A percentile compares a stretch with the other conserved stretches of the same genome.
Evolutionary conservation across 1,140 invertebrate species (phyloP).

Genomic region (Trichonephila clavata): DNA sequence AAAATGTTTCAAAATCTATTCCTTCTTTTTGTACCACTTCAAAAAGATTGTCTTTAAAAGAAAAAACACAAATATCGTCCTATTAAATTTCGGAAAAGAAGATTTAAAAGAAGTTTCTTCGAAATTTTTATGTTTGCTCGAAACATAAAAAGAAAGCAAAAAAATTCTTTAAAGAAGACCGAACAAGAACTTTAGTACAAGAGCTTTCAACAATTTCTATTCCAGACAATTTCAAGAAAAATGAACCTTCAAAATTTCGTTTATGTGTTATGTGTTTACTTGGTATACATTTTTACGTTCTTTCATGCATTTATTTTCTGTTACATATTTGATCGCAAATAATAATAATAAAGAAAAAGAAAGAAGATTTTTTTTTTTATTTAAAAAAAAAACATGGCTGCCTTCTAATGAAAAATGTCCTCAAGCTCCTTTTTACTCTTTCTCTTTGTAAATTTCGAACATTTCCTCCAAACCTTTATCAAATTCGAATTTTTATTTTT

Average conservation of each 20-base stretch:
- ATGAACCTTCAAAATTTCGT: not conserved
- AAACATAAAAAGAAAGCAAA: not conserved
- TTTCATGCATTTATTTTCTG: conserved; percentile 2
- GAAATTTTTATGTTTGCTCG: not conserved
- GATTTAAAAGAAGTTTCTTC: not conserved
- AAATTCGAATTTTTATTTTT: not conserved
- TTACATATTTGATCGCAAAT: conserved; percentile 20
- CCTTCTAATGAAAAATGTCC: conserved; percentile 22
- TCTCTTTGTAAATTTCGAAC: not conserved
- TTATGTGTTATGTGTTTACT: not conserved
- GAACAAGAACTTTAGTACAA: not conserved
- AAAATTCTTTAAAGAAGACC: too few relatives aligned
- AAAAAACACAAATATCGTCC: not conserved
- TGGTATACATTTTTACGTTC: not conserved
- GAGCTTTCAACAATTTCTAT: conserved; percentile 10
- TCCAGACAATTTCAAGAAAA: not conserved
- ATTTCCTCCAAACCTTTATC: not conserved
- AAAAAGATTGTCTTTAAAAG: not conserved
- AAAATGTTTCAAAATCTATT: too few relatives aligned
- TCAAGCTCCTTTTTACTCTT: not conserved
- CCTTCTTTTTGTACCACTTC: too few relatives aligned
- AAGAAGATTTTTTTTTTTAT: not conserved
- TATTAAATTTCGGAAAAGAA: not conserved
- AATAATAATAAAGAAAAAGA: not conserved
- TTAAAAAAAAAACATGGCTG: not conserved